Percentiles rank a stretch among this genome's conserved stretches.
phyloP scores from a whole-genome alignment of 2,888 invertebrate species.

The Nemotelus pantherinus region DNA sequence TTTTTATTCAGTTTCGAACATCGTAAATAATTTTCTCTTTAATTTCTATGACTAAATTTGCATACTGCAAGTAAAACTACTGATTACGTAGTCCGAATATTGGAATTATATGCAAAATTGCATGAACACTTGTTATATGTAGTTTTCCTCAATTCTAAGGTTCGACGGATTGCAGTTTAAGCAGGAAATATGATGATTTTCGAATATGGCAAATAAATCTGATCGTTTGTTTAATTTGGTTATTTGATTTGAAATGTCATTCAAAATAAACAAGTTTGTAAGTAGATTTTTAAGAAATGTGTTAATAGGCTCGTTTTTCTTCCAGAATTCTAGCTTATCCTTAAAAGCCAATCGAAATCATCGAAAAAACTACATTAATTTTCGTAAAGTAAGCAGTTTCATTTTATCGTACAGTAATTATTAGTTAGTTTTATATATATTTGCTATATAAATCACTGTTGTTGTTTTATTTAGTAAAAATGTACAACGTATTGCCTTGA shows the following conservation, averaged over 20 bases:
- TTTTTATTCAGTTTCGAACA: slow-evolving; percentile 7
- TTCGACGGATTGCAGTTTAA: not conserved
- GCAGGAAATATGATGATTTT: not conserved
- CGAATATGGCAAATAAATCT: no score
- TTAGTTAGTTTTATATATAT: not conserved
- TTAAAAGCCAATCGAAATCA: no score
- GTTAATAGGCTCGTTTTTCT: no score
- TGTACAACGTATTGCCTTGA: not conserved
- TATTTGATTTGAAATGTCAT: no score
- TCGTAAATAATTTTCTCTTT: not conserved
- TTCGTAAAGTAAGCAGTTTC: no score
- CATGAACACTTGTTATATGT: slow-evolving; percentile 14
- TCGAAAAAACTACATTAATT: no score
- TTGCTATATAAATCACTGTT: slow-evolving; percentile 14
- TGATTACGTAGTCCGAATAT: slow-evolving; percentile 29
- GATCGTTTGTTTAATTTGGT: no score
- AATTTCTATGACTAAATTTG: slow-evolving; percentile 29
- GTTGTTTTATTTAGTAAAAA: not conserved
- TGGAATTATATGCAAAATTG: slow-evolving; percentile 20
- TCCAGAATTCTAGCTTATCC: no score
- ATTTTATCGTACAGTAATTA: no score
- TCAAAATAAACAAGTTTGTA: no score
- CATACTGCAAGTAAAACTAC: slow-evolving; percentile 39
- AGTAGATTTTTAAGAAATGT: no score
- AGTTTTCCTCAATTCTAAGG: not conserved